Evolutionary conservation across 1,140 invertebrate species (phyloP), one percentile per base, ranked within the genome.

Genomic region (Drosophila lacteicornis): DNA sequence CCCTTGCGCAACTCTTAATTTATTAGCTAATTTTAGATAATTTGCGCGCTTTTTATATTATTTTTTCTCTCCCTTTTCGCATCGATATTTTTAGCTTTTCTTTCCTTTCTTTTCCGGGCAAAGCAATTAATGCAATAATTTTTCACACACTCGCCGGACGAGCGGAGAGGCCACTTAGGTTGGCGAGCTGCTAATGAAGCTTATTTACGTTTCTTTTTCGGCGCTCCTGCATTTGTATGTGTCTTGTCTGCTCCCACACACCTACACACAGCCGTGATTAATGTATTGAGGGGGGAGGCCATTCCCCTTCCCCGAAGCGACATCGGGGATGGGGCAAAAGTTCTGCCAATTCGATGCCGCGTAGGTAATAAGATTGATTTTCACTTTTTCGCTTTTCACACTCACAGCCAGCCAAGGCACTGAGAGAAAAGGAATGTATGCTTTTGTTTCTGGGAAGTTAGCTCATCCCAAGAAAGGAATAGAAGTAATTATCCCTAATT

Each of bases 301-400:
- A 27, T 8, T 22, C 46, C 25, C 17, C 25, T 13, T 22, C n/a
- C 4, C 22, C 27, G 15, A 17, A 51, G 50, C 8, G 7, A 33
- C 33, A 3, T 11, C 8, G 33, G 11, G 38, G n/a, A 6, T 1
- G 46, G 11, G 43, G 55, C 45, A 51, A 57, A 59, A 59, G 74
- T 67, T 84, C 60, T 67, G 63, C 62, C 75, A 82, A 86, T 79
- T 81, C 79, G 71, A 59, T 43, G 67, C 67, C 80, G 84, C 65
- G 68, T 88, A 68, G 83, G 80, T 88, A 82, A 88, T 90, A 88
- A 88, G 84, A 88, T 88, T 88, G 84, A 88, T 88, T 88, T 88
- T 88, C 84, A 87, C 80, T 88, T 87, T 80, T 88, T 80, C 77
- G 58, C 79, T 79, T 75, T 59, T 60, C 55, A 47, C 46, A 57